phyloP scores from a whole-genome alignment of 1,140 invertebrate genomes.

The Trichoplusia ni region DNA sequence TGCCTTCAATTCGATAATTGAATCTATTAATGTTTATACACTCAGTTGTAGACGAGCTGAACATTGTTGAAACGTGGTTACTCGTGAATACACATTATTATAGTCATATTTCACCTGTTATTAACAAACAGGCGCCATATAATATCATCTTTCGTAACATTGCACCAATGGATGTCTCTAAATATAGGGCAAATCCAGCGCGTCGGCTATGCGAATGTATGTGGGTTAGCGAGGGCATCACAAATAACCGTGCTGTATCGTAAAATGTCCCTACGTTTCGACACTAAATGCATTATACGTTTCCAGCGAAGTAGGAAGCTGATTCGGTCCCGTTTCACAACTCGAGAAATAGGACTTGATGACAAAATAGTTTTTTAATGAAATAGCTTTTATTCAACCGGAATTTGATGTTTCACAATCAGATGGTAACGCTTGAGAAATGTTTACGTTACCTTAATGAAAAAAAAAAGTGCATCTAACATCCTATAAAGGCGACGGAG shows the following conservation, averaged over 20 bases:
- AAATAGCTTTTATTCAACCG: background rate
- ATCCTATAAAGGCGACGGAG: too few relatives aligned
- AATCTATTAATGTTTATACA: too few relatives aligned
- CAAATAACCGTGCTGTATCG: constrained; percentile 57
- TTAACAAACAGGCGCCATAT: constrained; percentile 28
- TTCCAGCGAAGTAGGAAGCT: constrained; percentile 14
- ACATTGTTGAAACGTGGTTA: too few relatives aligned
- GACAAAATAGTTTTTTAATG: background rate
- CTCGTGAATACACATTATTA: too few relatives aligned
- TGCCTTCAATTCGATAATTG: too few relatives aligned
- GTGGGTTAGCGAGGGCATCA: constrained; percentile 57
- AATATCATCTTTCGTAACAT: constrained; percentile 50
- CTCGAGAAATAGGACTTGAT: background rate
- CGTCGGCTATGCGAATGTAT: constrained; percentile 63
- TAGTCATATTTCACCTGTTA: constrained; percentile 12
- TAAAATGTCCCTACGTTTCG: constrained; percentile 65
- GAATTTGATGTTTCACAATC: background rate
- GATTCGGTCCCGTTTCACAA: constrained; percentile 16
- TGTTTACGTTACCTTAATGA: too few relatives aligned
- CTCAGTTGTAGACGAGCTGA: too few relatives aligned
- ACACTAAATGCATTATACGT: constrained; percentile 37
- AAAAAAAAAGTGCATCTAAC: too few relatives aligned
- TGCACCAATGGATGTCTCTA: constrained; percentile 54
- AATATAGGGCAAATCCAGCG: constrained; percentile 68
- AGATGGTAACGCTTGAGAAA: too few relatives aligned